Conservation (phyloP, 2,113 vertebrate species). For the Anarrhichthys ocellatus region DNA sequence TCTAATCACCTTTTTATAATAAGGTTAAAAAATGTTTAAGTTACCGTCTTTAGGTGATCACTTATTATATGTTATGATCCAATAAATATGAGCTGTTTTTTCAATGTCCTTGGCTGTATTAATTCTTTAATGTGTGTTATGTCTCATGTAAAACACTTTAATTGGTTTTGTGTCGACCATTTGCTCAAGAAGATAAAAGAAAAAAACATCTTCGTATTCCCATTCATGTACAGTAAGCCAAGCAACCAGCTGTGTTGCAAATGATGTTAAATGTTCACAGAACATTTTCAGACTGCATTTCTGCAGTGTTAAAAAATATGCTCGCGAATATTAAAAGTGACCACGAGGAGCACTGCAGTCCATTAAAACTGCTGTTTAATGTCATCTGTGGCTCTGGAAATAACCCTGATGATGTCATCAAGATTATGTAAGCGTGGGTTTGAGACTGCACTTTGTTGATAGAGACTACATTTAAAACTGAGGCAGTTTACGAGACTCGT, state of each 20-base stretch:
- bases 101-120: not conserved
- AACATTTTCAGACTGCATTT: not conserved
- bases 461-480: not conserved
- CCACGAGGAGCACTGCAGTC: not conserved
- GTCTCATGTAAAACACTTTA: not conserved
- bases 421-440: not conserved
- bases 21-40: not conserved
- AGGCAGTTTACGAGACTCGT: not conserved
- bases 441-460: not conserved
- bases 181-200: not conserved
- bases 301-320: not conserved
- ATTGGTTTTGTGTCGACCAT: not conserved
- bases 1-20: not conserved
- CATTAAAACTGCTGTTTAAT: not conserved
- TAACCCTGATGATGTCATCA: not conserved
- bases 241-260: slow-evolving; percentile 10
- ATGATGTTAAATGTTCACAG: not conserved
- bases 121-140: not conserved
- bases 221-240: slow-evolving; percentile 4
- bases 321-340: not conserved
- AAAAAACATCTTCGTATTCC: not conserved
- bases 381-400: not conserved
- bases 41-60: not conserved
- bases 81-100: not conserved
- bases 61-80: not conserved